These are phyloP conservation scores for Elysia crispata DNA, from an alignment of 2,888 invertebrate genomes.

Conservation along the genomic window DNA sequence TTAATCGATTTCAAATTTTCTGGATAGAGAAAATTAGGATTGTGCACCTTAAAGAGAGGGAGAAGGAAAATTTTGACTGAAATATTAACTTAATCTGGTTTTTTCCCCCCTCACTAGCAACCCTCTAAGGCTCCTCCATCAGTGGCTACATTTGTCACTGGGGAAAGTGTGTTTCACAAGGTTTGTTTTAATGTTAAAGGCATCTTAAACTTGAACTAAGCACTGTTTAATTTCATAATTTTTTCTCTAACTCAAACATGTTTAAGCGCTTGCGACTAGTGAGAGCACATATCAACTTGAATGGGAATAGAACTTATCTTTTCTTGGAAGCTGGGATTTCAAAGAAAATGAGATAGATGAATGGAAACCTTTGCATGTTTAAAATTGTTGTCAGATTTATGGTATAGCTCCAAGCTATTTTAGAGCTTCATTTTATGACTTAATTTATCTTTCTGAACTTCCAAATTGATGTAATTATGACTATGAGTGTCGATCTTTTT, in stretches of 20 bases:
- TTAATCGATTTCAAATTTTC: too few species aligned
- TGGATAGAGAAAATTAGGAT: too few species aligned
- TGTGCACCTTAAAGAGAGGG: neutral
- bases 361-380: too few species aligned
- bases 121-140: slow-evolving; percentile 89
- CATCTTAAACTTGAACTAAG: too few species aligned
- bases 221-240: too few species aligned
- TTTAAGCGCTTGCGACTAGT: too few species aligned
- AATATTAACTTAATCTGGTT: neutral
- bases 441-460: neutral
- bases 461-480: neutral
- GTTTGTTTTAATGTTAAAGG: slow-evolving; percentile 75
- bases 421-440: neutral
- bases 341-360: too few species aligned
- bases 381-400: too few species aligned
- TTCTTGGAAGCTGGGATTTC: too few species aligned
- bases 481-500: slow-evolving; percentile 34
- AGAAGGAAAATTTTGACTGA: neutral
- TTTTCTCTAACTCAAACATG: too few species aligned
- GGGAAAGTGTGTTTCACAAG: slow-evolving; percentile 87
- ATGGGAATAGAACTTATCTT: too few species aligned
- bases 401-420: neutral
- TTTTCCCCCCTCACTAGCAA: slow-evolving; percentile 69
- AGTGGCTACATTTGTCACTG: slow-evolving; percentile 89
- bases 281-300: too few species aligned